Evolutionary conservation across 2,797 vertebrate species (phyloP).

Genomic region (Hypotaenidia okinawae): DNA sequence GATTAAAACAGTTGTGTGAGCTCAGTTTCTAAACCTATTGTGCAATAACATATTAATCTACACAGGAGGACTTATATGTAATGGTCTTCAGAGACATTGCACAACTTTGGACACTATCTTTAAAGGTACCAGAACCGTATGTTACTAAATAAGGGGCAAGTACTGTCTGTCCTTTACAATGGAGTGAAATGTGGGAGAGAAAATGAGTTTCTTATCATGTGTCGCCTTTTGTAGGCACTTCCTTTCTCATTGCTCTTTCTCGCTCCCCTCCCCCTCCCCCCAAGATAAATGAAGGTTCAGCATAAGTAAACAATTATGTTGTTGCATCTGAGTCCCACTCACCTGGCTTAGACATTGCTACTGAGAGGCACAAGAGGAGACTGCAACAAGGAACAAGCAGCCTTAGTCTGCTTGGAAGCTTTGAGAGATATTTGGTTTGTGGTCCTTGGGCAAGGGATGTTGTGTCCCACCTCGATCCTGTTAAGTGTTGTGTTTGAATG

Average conservation of each 20-base stretch:
- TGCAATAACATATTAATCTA: not conserved
- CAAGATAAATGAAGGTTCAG: not conserved
- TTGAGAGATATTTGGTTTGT: not conserved
- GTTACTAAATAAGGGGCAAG: not conserved
- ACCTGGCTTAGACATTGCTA: not conserved
- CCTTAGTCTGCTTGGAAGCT: not conserved
- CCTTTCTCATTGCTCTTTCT: not conserved
- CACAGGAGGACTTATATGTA: not conserved
- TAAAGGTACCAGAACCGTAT: not conserved
- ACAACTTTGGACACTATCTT: not conserved
- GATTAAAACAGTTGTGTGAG: not conserved
- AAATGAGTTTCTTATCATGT: accelerated
- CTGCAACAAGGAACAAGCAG: not conserved
- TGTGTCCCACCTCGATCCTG: not conserved
- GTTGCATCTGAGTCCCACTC: not conserved
- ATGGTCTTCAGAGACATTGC: not conserved
- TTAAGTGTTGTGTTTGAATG: not conserved
- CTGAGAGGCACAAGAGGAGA: not conserved
- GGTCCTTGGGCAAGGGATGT: not conserved
- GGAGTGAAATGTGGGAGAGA: not conserved
- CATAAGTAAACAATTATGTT: not conserved
- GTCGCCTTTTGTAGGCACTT: not conserved
- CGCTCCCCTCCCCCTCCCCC: accelerated
- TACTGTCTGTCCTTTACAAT: not conserved
- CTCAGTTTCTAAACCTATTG: not conserved